phyloP scores from a whole-genome alignment of 37 sponge, comb jelly and placozoan genomes.

The Cladorhizidae sp. region DNA sequence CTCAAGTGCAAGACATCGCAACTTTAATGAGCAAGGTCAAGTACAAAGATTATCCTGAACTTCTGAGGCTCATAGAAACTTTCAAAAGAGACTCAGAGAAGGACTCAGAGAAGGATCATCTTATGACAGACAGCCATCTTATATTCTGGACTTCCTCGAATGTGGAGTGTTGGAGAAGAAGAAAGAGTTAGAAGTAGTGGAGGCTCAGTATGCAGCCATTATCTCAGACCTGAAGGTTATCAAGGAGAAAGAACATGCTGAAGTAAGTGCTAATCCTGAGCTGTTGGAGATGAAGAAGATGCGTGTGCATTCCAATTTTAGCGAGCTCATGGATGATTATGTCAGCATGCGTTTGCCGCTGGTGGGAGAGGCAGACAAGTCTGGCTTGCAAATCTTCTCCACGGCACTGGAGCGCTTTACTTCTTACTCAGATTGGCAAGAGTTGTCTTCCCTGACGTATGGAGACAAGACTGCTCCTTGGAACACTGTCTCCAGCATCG shows the following conservation, averaged over 20 bases:
- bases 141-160: constrained; percentile 14
- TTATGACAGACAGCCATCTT: neutral
- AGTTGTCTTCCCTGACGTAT: constrained; percentile 51
- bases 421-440: constrained; percentile 15
- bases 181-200: constrained; percentile 2
- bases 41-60: neutral
- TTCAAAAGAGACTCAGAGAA: neutral
- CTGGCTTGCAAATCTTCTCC: constrained; percentile 5
- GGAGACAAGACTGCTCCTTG: constrained; percentile 29
- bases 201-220: constrained; percentile 1
- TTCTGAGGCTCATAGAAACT: neutral
- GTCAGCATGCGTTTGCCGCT: constrained; percentile 1
- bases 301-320: constrained; percentile 37
- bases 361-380: neutral
- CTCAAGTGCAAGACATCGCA: constrained; percentile 4
- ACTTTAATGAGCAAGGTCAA: neutral
- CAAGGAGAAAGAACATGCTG: neutral
- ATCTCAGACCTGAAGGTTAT: neutral
- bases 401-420: constrained; percentile 37
- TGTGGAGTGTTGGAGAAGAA: neutral
- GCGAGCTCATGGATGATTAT: constrained; percentile 34
- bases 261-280: neutral
- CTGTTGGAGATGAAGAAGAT: constrained; percentile 2
- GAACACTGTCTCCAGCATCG: constrained; percentile 80
- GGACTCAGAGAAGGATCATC: neutral